Percentiles rank a stretch among this genome's conserved stretches.
Conservation (phyloP, 1,140 invertebrate species). For the Brachionus koreanus region DNA sequence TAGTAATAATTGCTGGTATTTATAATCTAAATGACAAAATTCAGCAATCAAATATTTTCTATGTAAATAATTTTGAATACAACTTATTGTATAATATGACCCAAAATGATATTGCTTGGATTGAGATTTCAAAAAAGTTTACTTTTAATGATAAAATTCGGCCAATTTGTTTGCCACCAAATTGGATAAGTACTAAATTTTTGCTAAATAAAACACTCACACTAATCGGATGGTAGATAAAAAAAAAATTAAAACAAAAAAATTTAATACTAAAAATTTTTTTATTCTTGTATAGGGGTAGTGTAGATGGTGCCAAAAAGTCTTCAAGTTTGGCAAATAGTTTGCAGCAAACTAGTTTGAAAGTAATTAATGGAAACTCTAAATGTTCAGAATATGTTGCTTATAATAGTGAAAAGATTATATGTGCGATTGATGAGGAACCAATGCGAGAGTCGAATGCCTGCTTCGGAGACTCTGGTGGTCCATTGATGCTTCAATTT, state of each 20-base stretch:
- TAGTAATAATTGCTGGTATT: neutral
- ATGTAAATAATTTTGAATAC: neutral
- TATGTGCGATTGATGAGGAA: neutral
- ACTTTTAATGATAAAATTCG: neutral
- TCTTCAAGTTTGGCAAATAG: neutral
- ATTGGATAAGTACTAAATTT: neutral
- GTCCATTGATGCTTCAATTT: neutral
- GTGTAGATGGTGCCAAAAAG: neutral
- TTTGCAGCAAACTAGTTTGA: neutral
- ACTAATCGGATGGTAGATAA: conserved; percentile 7
- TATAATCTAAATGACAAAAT: neutral
- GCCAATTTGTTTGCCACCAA: neutral
- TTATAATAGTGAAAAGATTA: neutral
- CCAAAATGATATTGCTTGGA: neutral
- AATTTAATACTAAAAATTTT: too few relatives aligned
- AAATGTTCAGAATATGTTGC: neutral
- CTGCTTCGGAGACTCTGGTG: conserved; percentile 22
- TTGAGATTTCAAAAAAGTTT: neutral
- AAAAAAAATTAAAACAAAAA: neutral
- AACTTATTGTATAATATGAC: neutral
- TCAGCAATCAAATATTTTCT: neutral
- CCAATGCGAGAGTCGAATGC: neutral
- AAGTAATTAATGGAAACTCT: neutral
- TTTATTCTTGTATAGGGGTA: neutral
- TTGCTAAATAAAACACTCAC: neutral